Evolutionary conservation across 2,797 vertebrate genomes (phyloP), one percentile per base, ranked within the genome.

Genomic region (Eleutherodactylus coqui): DNA sequence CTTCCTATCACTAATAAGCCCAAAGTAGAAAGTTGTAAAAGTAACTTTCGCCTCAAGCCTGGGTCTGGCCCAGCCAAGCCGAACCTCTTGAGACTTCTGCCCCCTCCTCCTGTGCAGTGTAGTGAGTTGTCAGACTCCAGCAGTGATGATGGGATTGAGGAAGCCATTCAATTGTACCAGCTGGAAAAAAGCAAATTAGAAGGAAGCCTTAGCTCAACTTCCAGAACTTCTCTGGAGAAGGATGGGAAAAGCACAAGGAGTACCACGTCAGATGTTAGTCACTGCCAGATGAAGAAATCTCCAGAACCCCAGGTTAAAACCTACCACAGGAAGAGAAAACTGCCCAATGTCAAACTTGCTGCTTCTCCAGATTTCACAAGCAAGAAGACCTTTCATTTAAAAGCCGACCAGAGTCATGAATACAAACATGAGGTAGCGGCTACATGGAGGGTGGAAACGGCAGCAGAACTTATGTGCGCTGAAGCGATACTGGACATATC

Each of bases 401-500:
- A 82, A 0, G 90, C 78, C 27, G 88, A 84, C 60, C 38, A 82
- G 1, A 75, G 86, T 0, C 34, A 89, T 78, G 89, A 83, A 76
- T 88, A 85, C 0, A 89, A 90, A 69, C 51, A 53, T 16, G 85
- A 43, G 0, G 34, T 89, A 3, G 89, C 86, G 86, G 67, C 91
- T 6, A 87, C 85, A 0, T 89, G 92, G 88, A 96, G 95, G 60
- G 96, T 92, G 0, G 98, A 97, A 85, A 95, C 97, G 0, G 95
- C 96, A 1, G 94, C 97, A 0, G 98, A 99, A 88, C 94, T 99
- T 49, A 96, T 99, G 97, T 98, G 98, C 17, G 97, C 98, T 0
- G 97, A 99, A 92, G 98, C 98, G 0, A 99, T 99, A 90, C 93
- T 99, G 85, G 98, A 99, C 94, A 99, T 99, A 90, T 99, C 98